A percentile compares a stretch with the other conserved stretches of the same genome.
Evolutionary conservation across 2,888 invertebrate genomes (phyloP).

Genomic region (Mayetiola destructor): DNA sequence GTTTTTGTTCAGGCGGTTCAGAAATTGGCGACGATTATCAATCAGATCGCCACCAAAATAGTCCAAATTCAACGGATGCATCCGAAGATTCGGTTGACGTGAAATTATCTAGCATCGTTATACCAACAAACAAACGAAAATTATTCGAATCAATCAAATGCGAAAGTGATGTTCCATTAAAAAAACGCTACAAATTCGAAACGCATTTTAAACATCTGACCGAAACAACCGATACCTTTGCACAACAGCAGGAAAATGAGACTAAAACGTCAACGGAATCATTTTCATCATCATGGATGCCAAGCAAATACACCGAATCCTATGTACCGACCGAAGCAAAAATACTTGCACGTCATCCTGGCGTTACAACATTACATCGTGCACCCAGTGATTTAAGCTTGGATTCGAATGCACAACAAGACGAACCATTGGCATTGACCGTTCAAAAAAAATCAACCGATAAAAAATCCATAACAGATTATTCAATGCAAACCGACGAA

Average conservation of each 20-base stretch:
- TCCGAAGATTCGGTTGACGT: slow-evolving; percentile 53
- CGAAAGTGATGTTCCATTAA: slow-evolving; percentile 42
- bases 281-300: slow-evolving; percentile 42
- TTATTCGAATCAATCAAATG: slow-evolving; percentile 48
- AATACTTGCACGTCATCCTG: slow-evolving; percentile 32
- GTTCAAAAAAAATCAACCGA: slow-evolving; percentile 32
- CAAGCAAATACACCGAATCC: slow-evolving; percentile 21
- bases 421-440: slow-evolving; percentile 46
- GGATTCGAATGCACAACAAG: slow-evolving; percentile 8
- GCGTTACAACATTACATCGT: slow-evolving; percentile 33
- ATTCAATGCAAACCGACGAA: background rate
- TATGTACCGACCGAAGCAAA: slow-evolving; percentile 39
- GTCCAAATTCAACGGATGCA: slow-evolving; percentile 45
- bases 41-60: slow-evolving; percentile 31
- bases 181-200: slow-evolving; percentile 52
- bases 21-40: slow-evolving; percentile 50
- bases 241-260: slow-evolving; percentile 16
- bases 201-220: no score
- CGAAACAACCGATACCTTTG: slow-evolving; percentile 26
- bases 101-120: slow-evolving; percentile 42
- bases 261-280: slow-evolving; percentile 17
- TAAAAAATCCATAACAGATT: background rate
- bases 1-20: slow-evolving; percentile 51
- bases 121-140: slow-evolving; percentile 47
- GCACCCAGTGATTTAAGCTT: slow-evolving; percentile 18